Base-by-base conservation (phyloP, 1,140 invertebrate species). In the Drosophila kanapiae region DNA sequence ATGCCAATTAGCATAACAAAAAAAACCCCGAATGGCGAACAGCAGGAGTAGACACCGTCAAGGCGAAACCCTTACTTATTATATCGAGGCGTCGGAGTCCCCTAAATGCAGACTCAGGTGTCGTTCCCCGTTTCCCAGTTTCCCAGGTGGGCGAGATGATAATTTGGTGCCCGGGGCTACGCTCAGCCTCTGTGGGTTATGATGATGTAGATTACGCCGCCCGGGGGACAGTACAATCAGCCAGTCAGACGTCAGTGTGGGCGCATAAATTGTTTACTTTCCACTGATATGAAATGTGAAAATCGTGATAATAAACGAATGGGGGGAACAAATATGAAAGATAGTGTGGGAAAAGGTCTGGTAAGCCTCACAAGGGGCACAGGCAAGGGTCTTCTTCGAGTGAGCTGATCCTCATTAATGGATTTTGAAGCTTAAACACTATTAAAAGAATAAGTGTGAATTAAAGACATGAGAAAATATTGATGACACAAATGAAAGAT, bases 1-100 rank as follows among this genome's bases (percentile, higher is more conserved):
- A 87, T 84, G 83, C 84, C 83, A 87, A 87, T 87, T 87, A 87
- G 82, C 84, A 87, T 87, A 87, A 87, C 83, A 87, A 87, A 83
- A 81, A 82, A 53, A 51, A 51, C 8, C 27, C 43, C 47, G 53
- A 68, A 74, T 63, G 62, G 60, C 59, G 48, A 43, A 45, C 33
- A 49, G 33, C 60, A 43, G 61, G 43, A 40, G 35, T 10, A 53
- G 38, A 14, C 8, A 3, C 35, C 27, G 23, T 49, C 42, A 63
- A 47, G 38, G 38, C 60, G 54, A 60, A 74, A 74, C 61, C 72
- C 74, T 65, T 67, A 58, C 72, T 42, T 76, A 77, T 77, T 77
- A 77, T 77, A 49, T 49, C 63, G 35, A 38, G 53, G 53, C 67
- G 49, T 59, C 47, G 53, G 47, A 40, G 35, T 67, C 67, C 83